Conservation (phyloP, 2,888 invertebrate species). For the Caenorhabditis afra region DNA sequence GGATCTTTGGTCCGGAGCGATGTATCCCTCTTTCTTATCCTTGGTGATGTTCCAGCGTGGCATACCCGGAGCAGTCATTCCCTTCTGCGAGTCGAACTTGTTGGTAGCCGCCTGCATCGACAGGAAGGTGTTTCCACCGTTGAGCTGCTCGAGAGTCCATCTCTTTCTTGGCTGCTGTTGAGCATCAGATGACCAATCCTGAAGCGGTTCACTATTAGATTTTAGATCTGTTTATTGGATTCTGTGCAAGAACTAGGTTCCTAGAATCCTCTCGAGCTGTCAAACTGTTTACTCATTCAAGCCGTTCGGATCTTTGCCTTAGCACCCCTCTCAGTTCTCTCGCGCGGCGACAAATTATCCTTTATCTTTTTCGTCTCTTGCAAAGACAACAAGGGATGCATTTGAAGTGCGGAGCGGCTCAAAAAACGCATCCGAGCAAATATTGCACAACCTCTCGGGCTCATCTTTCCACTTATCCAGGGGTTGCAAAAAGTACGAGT, state of each 20-base stretch:
- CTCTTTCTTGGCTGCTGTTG: conserved; percentile 65
- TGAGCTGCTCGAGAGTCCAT: conserved; percentile 80
- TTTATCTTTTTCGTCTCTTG: conserved; percentile 37
- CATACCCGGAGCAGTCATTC: conserved; percentile 80
- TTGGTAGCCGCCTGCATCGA: conserved; percentile 79
- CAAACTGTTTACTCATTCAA: conserved; percentile 38
- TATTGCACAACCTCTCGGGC: conserved; percentile 41
- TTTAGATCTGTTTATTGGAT: neutral
- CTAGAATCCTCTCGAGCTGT: conserved; percentile 15
- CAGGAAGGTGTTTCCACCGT: conserved; percentile 78
- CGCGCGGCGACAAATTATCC: conserved; percentile 40
- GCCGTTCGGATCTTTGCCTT: conserved; percentile 30
- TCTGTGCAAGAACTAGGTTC: neutral
- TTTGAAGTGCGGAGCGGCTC: conserved; percentile 52
- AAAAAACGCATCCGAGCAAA: conserved; percentile 53
- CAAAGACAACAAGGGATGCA: conserved; percentile 47
- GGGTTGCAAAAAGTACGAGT: neutral
- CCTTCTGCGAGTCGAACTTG: conserved; percentile 79
- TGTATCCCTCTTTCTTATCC: conserved; percentile 79
- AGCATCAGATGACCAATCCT: conserved; percentile 59
- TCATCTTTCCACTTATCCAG: neutral
- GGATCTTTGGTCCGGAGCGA: conserved; percentile 78
- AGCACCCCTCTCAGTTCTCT: neutral
- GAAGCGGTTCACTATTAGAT: neutral
- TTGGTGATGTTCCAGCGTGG: conserved; percentile 79